phyloP scores from a whole-genome alignment of 1,140 invertebrate genomes.

The Temnothorax longispinosus region DNA sequence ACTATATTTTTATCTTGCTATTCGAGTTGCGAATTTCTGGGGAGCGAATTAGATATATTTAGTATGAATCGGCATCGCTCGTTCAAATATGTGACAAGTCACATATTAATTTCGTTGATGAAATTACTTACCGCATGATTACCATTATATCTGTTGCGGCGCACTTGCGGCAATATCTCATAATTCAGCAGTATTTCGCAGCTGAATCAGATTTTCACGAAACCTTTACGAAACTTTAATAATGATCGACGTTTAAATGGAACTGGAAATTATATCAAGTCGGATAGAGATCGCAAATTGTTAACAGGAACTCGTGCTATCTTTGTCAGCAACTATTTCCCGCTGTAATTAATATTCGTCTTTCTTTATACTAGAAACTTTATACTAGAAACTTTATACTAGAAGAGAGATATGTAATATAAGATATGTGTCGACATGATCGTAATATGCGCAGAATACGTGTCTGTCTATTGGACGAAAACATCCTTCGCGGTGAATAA shows the following conservation, averaged over 20 bases:
- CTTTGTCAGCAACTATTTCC: background rate
- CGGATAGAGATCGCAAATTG: background rate
- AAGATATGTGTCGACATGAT: background rate
- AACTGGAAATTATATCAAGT: slow-evolving; percentile 31
- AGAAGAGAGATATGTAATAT: background rate
- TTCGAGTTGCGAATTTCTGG: background rate
- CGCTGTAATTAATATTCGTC: background rate
- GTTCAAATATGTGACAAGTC: background rate
- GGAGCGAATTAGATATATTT: background rate
- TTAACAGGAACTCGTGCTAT: background rate
- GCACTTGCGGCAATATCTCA: slow-evolving; percentile 15
- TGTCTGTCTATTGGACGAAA: slow-evolving; percentile 1
- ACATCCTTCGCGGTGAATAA: background rate
- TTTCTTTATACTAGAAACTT: background rate
- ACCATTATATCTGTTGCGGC: background rate
- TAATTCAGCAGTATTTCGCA: slow-evolving; percentile 19
- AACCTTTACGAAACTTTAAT: slow-evolving; percentile 9
- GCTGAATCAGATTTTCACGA: background rate
- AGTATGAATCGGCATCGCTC: background rate
- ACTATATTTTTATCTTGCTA: background rate
- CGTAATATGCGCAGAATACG: background rate
- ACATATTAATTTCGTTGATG: slow-evolving; percentile 2
- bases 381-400: background rate
- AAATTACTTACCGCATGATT: slow-evolving; percentile 7
- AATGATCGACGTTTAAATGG: background rate